phyloP scores from a whole-genome alignment of 2,113 vertebrate genomes.

The Pollachius pollachius region DNA sequence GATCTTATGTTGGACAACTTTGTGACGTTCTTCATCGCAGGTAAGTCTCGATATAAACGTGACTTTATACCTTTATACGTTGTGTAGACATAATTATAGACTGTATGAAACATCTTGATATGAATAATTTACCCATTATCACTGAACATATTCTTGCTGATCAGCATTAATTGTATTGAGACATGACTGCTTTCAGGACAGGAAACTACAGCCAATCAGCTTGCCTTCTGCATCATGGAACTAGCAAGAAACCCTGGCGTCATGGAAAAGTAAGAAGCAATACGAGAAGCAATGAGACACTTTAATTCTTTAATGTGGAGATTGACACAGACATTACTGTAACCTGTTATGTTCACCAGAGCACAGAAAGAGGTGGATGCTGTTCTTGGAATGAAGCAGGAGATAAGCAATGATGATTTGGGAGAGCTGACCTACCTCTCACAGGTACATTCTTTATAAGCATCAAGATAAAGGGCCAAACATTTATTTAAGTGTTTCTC shows the following conservation, averaged over 20 bases:
- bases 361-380: slow-evolving; percentile 83
- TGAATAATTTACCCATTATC: not conserved
- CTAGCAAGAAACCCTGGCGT: slow-evolving; percentile 84
- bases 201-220: slow-evolving; percentile 87
- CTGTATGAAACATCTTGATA: too few species aligned
- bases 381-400: slow-evolving; percentile 83
- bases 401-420: slow-evolving; percentile 85
- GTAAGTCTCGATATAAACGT: slow-evolving; percentile 63
- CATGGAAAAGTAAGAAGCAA: slow-evolving; percentile 71
- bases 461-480: not conserved
- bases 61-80: not conserved
- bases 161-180: not conserved
- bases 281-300: not conserved
- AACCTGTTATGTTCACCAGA: slow-evolving; percentile 56
- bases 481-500: too few species aligned
- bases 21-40: slow-evolving; percentile 89
- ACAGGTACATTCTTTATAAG: slow-evolving; percentile 73
- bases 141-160: not conserved
- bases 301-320: not conserved
- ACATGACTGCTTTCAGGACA: slow-evolving; percentile 72
- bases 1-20: slow-evolving; percentile 90
- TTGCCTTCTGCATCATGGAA: slow-evolving; percentile 87
- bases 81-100: not conserved
- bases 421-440: slow-evolving; percentile 83
- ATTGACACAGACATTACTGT: not conserved